Evolutionary conservation across 1,140 invertebrate genomes (phyloP).

Genomic region (Bursaphelenchus mucronatus): DNA sequence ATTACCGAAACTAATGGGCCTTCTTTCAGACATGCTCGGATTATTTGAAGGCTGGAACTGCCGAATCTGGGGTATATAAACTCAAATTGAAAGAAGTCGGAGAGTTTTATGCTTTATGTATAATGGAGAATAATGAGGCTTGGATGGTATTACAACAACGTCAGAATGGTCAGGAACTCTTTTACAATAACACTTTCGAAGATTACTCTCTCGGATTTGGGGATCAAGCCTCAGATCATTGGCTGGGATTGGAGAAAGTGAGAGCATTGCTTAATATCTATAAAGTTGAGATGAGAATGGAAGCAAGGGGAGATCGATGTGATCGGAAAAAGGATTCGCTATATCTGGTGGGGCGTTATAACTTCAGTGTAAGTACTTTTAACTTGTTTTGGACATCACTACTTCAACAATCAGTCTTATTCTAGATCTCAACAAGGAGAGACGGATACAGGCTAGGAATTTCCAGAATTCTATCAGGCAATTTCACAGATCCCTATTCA

Average conservation of each 20-base stretch:
- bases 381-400: no score
- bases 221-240: conserved; percentile 17
- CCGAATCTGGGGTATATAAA: conserved; percentile 27
- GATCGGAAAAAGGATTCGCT: no score
- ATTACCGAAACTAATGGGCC: background rate
- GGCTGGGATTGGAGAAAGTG: conserved; percentile 22
- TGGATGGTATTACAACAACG: conserved; percentile 28
- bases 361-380: no score
- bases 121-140: conserved; percentile 21
- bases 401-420: no score
- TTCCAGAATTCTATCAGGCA: no score
- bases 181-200: conserved; percentile 31
- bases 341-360: no score
- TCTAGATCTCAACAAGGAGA: no score
- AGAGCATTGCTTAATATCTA: conserved; percentile 12
- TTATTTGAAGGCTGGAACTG: conserved; percentile 8
- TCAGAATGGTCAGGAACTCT: background rate
- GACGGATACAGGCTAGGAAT: no score
- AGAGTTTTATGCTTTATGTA: conserved; percentile 22
- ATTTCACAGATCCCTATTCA: no score
- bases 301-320: no score
- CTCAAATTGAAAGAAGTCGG: conserved; percentile 10
- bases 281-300: no score
- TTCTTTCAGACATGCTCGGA: conserved; percentile 26
- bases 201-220: conserved; percentile 27